A percentile compares a stretch with the other conserved stretches of the same genome.
Evolutionary conservation across 2,888 invertebrate species (phyloP).

Genomic region (Ptychoptera contaminata): DNA sequence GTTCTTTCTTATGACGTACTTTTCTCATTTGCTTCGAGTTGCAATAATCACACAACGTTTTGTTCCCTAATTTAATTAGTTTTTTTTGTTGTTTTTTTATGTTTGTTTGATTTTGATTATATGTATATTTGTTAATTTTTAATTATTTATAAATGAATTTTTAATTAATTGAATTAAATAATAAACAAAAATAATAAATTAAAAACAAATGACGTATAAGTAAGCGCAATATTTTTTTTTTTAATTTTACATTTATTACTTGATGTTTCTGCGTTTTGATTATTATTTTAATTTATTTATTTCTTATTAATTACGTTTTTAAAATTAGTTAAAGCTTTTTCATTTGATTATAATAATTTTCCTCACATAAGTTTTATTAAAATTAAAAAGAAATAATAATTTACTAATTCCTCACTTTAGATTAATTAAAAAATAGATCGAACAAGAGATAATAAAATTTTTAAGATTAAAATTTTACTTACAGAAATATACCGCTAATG

Average conservation of each 20-base stretch:
- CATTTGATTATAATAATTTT: background rate
- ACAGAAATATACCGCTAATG: constrained; percentile 86
- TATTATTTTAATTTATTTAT: too few species aligned
- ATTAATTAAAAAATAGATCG: background rate
- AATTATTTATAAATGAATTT: background rate
- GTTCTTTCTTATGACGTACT: constrained; percentile 46
- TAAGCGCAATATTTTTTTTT: background rate
- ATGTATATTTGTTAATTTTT: background rate
- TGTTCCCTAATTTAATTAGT: constrained; percentile 53
- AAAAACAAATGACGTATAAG: too few species aligned
- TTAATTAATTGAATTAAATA: background rate
- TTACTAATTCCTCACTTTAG: background rate
- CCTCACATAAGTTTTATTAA: background rate
- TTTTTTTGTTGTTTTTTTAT: background rate
- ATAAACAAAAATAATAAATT: background rate
- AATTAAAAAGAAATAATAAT: background rate
- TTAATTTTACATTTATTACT: background rate
- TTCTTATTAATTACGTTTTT: too few species aligned
- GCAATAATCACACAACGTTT: constrained; percentile 77
- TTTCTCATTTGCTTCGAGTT: constrained; percentile 58
- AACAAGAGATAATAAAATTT: too few species aligned
- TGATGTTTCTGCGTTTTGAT: background rate
- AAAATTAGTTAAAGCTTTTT: too few species aligned
- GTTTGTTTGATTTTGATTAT: background rate
- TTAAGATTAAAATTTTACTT: constrained; percentile 33